phyloP scores from a whole-genome alignment of 2,113 vertebrate species.

The Neomonachus schauinslandi region DNA sequence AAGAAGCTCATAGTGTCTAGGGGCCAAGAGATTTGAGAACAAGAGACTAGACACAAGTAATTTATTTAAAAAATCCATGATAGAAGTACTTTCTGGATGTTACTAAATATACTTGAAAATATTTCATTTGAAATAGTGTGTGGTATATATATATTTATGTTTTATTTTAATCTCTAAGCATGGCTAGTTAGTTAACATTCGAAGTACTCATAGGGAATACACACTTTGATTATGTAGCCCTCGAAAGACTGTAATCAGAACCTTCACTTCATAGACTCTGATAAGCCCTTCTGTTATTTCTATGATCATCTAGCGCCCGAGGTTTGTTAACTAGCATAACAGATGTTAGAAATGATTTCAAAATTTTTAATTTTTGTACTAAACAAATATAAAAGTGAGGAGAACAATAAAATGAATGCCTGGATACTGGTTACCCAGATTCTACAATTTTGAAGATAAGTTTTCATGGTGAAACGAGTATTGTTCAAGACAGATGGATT shows the following conservation, averaged over 20 bases:
- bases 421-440: neutral
- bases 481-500: neutral
- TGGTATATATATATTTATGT: neutral
- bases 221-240: neutral
- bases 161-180: neutral
- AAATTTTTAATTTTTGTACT: neutral
- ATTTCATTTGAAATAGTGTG: neutral
- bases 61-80: neutral
- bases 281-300: neutral
- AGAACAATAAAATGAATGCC: neutral
- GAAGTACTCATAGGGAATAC: neutral
- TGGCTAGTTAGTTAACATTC: neutral
- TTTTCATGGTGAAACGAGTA: neutral
- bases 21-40: neutral
- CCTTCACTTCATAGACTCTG: neutral
- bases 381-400: neutral
- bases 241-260: neutral
- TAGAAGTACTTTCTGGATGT: neutral
- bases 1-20: neutral
- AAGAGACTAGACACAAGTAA: neutral
- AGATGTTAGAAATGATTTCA: neutral
- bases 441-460: neutral
- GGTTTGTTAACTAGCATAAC: neutral
- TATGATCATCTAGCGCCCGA: neutral
- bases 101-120: neutral